Conservation (phyloP, 1,140 invertebrate genomes). For the Danaus melanippus region DNA sequence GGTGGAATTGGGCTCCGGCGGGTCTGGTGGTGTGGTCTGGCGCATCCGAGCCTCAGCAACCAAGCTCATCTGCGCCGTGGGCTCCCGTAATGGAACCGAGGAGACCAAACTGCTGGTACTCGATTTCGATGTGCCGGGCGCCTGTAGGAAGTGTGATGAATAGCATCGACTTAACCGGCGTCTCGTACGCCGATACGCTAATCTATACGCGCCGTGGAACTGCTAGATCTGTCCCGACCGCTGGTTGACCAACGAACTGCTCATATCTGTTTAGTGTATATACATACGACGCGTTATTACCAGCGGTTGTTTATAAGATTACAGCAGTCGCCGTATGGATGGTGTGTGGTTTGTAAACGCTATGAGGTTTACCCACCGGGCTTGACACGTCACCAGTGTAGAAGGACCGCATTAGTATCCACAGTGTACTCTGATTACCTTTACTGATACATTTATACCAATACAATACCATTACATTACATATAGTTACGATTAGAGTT, state of each 20-base stretch:
- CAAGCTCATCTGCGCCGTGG: conserved; percentile 97
- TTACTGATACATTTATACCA: conserved; percentile 27
- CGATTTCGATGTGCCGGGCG: conserved; percentile 93
- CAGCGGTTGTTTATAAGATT: conserved; percentile 4
- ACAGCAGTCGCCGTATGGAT: conserved; percentile 2
- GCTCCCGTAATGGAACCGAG: conserved; percentile 97
- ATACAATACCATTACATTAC: conserved; percentile 32
- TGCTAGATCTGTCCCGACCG: conserved; percentile 27
- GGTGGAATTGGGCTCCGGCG: conserved; percentile 93
- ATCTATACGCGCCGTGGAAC: conserved; percentile 63
- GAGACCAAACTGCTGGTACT: conserved; percentile 98
- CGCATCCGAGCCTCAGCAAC: conserved; percentile 94
- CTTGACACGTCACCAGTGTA: conserved; percentile 16
- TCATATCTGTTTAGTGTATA: background rate
- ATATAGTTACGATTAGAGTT: conserved; percentile 21
- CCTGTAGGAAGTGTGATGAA: conserved; percentile 73
- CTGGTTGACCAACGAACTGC: background rate
- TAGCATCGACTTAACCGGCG: conserved; percentile 67
- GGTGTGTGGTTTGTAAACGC: conserved; percentile 13
- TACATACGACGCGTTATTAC: background rate
- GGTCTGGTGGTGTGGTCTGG: conserved; percentile 99
- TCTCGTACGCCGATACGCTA: conserved; percentile 57
- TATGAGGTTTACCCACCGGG: conserved; percentile 27
- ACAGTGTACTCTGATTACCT: conserved; percentile 30
- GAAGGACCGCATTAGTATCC: conserved; percentile 22